These are phyloP conservation scores for Myotis vivesi DNA, from an alignment of 2,797 vertebrate species.

Conservation along the genomic window DNA sequence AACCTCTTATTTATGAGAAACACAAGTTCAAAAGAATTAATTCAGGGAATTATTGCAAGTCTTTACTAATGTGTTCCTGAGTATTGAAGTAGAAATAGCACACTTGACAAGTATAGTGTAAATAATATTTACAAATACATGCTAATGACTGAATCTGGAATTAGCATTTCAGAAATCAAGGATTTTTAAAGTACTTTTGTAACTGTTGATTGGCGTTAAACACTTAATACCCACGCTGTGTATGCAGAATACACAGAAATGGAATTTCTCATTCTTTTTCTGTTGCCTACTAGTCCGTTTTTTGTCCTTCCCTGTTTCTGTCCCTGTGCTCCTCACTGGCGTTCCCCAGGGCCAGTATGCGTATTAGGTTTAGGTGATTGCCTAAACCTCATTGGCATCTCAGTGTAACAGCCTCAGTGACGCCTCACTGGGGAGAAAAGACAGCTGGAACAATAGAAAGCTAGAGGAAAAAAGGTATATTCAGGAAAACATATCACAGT, in stretches of 20 bases:
- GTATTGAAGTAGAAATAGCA: neutral
- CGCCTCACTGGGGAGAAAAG: neutral
- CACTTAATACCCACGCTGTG: neutral
- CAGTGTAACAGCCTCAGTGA: neutral
- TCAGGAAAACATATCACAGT: neutral
- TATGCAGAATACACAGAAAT: neutral
- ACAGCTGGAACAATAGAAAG: neutral
- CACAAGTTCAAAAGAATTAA: neutral
- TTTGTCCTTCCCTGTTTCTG: neutral
- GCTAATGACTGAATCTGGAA: neutral
- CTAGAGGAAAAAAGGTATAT: neutral
- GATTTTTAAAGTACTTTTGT: neutral
- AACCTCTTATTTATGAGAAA: constrained; percentile 7
- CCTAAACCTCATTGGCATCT: neutral
- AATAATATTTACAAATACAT: neutral
- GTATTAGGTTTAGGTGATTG: neutral
- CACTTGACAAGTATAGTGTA: neutral
- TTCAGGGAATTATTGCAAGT: neutral
- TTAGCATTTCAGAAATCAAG: neutral
- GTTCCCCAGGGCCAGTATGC: neutral
- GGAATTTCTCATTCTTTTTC: neutral
- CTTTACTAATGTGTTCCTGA: neutral
- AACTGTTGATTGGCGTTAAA: neutral
- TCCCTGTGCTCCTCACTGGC: neutral
- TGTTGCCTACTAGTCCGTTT: neutral